Conservation (phyloP, 2,797 vertebrate genomes). For the Monodelphis domestica region DNA sequence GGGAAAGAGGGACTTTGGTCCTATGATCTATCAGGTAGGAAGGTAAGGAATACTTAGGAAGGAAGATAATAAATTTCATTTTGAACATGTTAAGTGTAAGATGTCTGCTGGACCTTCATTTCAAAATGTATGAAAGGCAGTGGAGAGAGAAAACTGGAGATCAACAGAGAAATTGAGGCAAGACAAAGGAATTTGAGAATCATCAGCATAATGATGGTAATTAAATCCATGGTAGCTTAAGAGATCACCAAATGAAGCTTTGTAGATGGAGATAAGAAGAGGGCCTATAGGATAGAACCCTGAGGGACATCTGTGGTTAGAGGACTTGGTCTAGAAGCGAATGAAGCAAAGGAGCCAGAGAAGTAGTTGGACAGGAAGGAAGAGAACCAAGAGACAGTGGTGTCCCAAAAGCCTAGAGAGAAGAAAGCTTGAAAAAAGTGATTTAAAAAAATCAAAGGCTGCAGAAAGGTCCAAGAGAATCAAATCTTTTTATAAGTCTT, state of each 20-base stretch:
- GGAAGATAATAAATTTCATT: neutral
- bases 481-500: neutral
- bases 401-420: neutral
- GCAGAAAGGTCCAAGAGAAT: neutral
- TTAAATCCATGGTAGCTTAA: neutral
- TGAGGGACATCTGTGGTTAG: neutral
- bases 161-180: neutral
- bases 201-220: neutral
- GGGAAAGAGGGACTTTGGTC: no score
- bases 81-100: neutral
- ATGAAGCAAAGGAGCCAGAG: neutral
- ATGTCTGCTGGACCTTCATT: neutral
- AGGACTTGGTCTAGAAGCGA: neutral
- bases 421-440: neutral
- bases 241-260: neutral
- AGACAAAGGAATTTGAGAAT: neutral
- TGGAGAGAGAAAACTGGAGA: neutral
- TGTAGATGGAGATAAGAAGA: neutral
- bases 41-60: neutral
- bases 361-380: neutral
- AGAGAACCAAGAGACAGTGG: neutral
- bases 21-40: no score
- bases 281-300: neutral
- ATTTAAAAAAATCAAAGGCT: neutral
- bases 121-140: neutral